Conservation (phyloP, 2,888 invertebrate genomes). For the Chelonus formosanus region DNA sequence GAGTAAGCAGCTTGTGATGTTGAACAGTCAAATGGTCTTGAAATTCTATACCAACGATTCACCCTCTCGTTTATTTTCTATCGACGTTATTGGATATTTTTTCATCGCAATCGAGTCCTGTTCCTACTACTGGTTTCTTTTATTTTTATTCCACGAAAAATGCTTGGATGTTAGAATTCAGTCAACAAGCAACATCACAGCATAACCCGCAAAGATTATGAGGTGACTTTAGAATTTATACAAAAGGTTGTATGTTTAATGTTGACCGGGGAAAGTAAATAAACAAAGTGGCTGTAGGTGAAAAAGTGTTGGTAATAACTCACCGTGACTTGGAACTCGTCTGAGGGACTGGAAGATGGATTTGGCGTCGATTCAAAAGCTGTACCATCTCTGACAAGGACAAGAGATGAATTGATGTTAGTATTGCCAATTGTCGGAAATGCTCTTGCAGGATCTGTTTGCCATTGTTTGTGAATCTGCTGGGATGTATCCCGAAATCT, state of each 20-base stretch:
- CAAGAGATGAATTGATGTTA: constrained; percentile 27
- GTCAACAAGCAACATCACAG: too few species aligned
- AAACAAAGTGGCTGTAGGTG: background rate
- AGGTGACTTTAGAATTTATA: background rate
- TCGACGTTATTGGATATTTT: background rate
- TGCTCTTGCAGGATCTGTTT: constrained; percentile 64
- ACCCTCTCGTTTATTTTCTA: background rate
- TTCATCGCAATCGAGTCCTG: background rate
- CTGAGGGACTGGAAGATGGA: constrained; percentile 60
- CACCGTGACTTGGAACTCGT: constrained; percentile 58
- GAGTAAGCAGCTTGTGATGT: too few species aligned
- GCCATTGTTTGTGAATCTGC: constrained; percentile 77
- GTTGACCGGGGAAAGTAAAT: background rate
- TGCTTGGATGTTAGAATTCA: too few species aligned
- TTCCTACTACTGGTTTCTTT: too few species aligned
- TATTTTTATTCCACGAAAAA: too few species aligned
- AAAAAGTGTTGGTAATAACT: constrained; percentile 36
- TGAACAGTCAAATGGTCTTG: too few species aligned
- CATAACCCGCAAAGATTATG: too few species aligned
- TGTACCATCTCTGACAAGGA: constrained; percentile 35
- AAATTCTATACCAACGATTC: constrained; percentile 9
- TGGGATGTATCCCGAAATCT: constrained; percentile 79
- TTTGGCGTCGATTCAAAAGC: constrained; percentile 59
- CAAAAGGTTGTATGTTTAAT: background rate
- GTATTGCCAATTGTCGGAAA: constrained; percentile 60